phyloP scores from a whole-genome alignment of 2,113 vertebrate species.

The Xiphophorus couchianus region DNA sequence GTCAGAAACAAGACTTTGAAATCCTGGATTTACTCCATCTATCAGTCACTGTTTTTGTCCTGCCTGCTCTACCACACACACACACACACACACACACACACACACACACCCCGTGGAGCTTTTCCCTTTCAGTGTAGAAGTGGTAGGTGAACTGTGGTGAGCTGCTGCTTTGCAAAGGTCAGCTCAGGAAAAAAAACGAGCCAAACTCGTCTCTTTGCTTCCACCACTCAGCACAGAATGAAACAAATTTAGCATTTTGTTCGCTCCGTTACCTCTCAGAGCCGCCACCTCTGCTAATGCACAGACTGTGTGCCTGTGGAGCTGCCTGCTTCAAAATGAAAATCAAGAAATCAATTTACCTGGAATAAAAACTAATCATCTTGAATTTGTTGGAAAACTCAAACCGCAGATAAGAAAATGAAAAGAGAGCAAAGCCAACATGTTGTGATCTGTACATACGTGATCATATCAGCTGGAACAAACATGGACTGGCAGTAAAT shows the following conservation, averaged over 20 bases:
- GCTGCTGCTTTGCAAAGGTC: constrained; percentile 2
- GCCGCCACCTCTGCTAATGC: not conserved
- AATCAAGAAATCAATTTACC: too few species aligned
- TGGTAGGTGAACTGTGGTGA: not conserved
- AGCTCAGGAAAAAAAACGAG: not conserved
- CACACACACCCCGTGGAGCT: not conserved
- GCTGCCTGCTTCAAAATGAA: not conserved
- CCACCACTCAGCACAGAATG: constrained; percentile 2
- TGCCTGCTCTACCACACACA: not conserved
- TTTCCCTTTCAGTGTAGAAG: not conserved
- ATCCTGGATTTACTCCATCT: not conserved
- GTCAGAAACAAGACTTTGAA: not conserved
- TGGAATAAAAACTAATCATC: too few species aligned
- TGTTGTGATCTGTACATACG: not conserved
- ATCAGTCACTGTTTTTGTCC: not conserved
- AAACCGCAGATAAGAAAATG: not conserved
- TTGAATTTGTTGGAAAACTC: not conserved
- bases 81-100: too few species aligned
- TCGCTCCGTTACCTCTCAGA: constrained; percentile 7
- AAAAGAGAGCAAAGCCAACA: not conserved
- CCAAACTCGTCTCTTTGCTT: constrained; percentile 5
- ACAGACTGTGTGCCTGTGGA: not conserved
- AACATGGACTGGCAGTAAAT: too few species aligned
- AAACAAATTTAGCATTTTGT: constrained; percentile 10
- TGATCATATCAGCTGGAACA: not conserved